These are phyloP conservation scores for Hemicentrotus pulcherrimus DNA, from an alignment of 35 echinoderm and acorn worm genomes.

Conservation along the genomic window DNA sequence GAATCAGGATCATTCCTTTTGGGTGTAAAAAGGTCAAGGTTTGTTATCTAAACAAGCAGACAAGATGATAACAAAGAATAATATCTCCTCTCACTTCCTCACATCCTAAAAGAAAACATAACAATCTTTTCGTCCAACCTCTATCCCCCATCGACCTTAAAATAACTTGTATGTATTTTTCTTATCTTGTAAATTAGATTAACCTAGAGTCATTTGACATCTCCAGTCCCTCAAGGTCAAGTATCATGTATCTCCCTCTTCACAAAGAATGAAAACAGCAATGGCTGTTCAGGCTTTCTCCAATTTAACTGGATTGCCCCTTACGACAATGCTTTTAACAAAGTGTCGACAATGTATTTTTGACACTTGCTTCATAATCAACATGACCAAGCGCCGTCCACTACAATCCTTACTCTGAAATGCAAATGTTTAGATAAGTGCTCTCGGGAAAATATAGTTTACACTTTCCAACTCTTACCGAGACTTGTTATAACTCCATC, in stretches of 20 bases:
- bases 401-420: neutral
- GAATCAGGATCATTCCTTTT: neutral
- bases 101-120: neutral
- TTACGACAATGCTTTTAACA: constrained; percentile 26
- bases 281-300: neutral
- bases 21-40: neutral
- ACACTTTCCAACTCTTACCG: neutral
- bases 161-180: neutral
- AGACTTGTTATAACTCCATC: neutral
- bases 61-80: neutral
- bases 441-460: constrained; percentile 10
- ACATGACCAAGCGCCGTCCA: neutral
- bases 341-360: neutral
- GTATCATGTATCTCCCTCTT: neutral
- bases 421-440: constrained; percentile 12
- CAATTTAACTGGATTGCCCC: neutral
- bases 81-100: neutral
- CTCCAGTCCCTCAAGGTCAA: neutral
- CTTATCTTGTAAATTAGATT: neutral
- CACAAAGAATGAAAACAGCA: neutral
- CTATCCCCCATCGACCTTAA: neutral
- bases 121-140: neutral
- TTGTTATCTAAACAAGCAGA: neutral
- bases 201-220: neutral
- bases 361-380: constrained; percentile 1